phyloP scores from a whole-genome alignment of 2,797 vertebrate species.

The Muscicapa comitata region DNA sequence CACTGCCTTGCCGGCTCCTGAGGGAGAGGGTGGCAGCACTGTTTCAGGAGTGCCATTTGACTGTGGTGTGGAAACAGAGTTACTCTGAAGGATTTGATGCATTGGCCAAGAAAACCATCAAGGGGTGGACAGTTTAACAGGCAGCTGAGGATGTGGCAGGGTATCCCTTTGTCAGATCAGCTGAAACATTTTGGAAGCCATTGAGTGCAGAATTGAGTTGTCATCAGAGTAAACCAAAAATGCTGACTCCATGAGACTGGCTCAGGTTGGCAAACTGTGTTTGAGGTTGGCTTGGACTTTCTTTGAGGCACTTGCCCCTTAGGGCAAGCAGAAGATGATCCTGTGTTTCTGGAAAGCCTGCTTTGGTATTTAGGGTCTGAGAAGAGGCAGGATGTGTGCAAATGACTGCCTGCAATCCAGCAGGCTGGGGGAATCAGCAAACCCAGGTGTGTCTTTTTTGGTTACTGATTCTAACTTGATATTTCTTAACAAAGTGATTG shows the following conservation, averaged over 20 bases:
- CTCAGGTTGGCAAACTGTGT: neutral
- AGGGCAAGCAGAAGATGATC: neutral
- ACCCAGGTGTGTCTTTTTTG: neutral
- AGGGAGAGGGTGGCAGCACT: fast-evolving
- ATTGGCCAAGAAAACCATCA: neutral
- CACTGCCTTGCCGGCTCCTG: fast-evolving
- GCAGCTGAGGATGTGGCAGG: neutral
- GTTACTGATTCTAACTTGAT: neutral
- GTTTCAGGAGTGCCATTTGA: neutral
- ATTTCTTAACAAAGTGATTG: neutral
- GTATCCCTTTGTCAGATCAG: neutral
- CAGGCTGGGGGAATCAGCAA: neutral
- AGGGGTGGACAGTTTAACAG: neutral
- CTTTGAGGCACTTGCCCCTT: fast-evolving
- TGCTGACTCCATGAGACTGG: neutral
- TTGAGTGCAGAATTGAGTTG: neutral
- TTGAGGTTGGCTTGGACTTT: neutral
- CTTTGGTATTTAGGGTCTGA: neutral
- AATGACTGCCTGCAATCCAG: neutral
- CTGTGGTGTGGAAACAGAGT: neutral
- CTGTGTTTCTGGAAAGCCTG: neutral
- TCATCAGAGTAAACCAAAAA: neutral
- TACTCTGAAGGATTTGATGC: neutral
- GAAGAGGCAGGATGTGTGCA: neutral
- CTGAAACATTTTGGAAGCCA: neutral